A percentile compares a stretch with the other conserved stretches of the same genome.
phyloP scores from a whole-genome alignment of 2,113 vertebrate genomes.

The Porphyrio hochstetteri region DNA sequence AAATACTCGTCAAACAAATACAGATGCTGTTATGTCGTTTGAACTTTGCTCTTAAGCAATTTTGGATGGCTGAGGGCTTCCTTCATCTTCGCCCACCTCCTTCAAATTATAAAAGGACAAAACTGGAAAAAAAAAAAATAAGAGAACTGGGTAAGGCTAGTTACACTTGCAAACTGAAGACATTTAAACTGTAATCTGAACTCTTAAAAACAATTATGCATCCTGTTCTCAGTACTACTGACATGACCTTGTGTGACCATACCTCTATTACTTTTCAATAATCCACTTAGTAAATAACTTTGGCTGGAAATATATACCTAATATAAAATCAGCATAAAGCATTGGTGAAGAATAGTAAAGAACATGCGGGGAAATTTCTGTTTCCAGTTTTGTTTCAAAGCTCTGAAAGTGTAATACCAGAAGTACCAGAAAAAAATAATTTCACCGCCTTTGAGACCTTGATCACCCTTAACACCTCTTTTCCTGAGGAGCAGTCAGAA shows the following conservation, averaged over 20 bases:
- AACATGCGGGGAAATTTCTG: not conserved
- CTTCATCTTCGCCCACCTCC: not conserved
- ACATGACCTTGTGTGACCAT: not conserved
- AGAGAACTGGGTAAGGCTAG: not conserved
- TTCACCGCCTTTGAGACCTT: not conserved
- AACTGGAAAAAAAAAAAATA: too few species aligned
- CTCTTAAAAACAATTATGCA: not conserved
- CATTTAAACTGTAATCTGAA: not conserved
- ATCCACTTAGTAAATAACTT: not conserved
- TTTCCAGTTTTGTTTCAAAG: not conserved
- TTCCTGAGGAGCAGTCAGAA: accelerated
- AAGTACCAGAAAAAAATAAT: not conserved
- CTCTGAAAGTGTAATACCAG: not conserved
- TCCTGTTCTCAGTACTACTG: not conserved
- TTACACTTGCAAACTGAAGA: not conserved
- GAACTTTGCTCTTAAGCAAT: not conserved
- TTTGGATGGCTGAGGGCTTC: not conserved
- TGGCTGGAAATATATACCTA: not conserved
- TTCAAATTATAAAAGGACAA: not conserved
- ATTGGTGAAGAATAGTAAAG: not conserved
- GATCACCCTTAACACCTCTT: not conserved
- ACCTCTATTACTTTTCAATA: not conserved
- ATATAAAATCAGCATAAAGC: not conserved
- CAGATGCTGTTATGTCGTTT: not conserved
- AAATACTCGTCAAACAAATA: not conserved